A percentile compares a stretch with the other conserved stretches of the same genome.
Conservation (phyloP, 2,797 vertebrate species). For the Darevskia nairensis region DNA sequence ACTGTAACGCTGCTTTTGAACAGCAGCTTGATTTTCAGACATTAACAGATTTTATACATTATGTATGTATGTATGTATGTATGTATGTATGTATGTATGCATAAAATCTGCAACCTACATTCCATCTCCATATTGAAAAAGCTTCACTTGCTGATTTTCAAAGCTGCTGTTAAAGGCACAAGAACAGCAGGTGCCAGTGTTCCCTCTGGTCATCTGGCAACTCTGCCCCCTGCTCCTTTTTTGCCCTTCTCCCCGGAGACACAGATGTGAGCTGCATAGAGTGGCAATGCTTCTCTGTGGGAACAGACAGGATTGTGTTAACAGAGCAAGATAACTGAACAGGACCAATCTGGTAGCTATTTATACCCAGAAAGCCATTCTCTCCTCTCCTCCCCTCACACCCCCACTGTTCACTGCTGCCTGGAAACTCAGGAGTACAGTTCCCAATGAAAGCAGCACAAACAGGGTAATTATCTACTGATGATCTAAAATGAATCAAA, state of each 20-base stretch:
- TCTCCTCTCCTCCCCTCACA: slow-evolving; percentile 27
- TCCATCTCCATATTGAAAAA: not conserved
- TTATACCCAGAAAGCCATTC: slow-evolving; percentile 72
- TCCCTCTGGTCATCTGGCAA: not conserved
- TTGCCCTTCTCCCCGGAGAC: not conserved
- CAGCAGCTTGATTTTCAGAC: not conserved
- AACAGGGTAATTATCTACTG: slow-evolving; percentile 44
- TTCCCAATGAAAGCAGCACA: slow-evolving; percentile 46
- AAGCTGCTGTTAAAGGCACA: not conserved
- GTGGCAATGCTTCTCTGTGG: not conserved
- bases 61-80: too few species aligned
- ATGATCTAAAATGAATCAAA: slow-evolving; percentile 39
- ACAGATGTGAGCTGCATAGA: not conserved
- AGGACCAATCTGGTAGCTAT: slow-evolving; percentile 67
- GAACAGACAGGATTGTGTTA: slow-evolving; percentile 65
- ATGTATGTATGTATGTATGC: too few species aligned
- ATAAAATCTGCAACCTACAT: not conserved
- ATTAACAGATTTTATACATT: too few species aligned
- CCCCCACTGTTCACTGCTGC: slow-evolving; percentile 60
- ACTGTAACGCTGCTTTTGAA: not conserved
- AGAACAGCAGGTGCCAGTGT: not conserved
- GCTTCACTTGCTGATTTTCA: not conserved
- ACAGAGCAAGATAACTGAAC: slow-evolving; percentile 45
- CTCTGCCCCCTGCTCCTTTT: not conserved
- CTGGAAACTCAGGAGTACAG: slow-evolving; percentile 61